Base-by-base conservation (phyloP, 2,797 vertebrate genomes). In the Cirrhinus molitorella region DNA sequence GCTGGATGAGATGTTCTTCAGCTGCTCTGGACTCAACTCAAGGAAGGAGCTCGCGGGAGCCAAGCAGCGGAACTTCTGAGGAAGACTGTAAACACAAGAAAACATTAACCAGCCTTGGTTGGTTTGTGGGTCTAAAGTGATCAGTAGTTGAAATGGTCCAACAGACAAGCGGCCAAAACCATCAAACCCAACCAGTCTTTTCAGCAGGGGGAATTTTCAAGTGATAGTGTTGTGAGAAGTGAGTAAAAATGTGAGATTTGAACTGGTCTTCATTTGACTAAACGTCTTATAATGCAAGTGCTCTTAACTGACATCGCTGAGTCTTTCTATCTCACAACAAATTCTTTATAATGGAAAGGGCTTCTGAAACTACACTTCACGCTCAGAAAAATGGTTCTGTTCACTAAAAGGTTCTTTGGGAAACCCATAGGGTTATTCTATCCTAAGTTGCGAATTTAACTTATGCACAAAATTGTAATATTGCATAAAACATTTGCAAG, bases 11-110 rank as follows among this genome's bases (percentile, higher is more conserved):
- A 94, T 1, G 0, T 67, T 49, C 0, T 81, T 0, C 67, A 12
- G 90, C 66, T 94, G 0, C 0, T 1, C 1, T 8, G 12, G 0
- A 12, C 12, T 89, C 76, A 95, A 87, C 61, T 92, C 90, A 21
- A 0, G 73, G 85, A 92, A 95, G 0, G 93, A 92, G 0, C 21
- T 21, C 0, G 87, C 92, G 0, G 93, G 94, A 79, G 88, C 93
- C 0, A 17, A 45, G 40, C 95, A 95, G 3, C 83, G 90, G 55
- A 23, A 87, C 71, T 25, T 0, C 16, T 84, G 31, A 72, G 95
- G 93, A 73, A 95, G 92, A n/a, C 94, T 95, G 8, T 63, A 19
- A 85, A 68, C 57, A 73, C 5, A 67, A n/a, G 13, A 16, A 72
- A 11, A 71, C 23, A 51, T 2, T 25, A 28, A 16, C 25, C 28